Evolutionary conservation across 2,113 vertebrate species (phyloP).

Genomic region (Morone saxatilis): DNA sequence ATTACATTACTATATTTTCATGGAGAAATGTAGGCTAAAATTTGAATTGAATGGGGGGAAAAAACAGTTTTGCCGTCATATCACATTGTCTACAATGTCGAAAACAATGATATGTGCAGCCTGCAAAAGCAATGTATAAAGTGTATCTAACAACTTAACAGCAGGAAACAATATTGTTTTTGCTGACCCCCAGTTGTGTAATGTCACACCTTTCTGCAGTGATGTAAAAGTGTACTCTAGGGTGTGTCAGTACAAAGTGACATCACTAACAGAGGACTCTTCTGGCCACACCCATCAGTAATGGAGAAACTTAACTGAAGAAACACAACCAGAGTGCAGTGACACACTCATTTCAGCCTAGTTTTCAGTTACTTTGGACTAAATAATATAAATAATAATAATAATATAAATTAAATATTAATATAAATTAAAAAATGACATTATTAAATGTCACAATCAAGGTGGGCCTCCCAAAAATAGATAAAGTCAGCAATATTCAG

Average conservation of each 20-base stretch:
- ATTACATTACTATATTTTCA: not conserved
- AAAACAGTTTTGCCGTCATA: not conserved
- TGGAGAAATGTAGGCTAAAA: not conserved
- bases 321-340: not conserved
- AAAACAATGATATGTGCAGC: no score
- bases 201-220: not conserved
- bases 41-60: no score
- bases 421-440: not conserved
- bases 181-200: not conserved
- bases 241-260: not conserved
- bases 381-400: no score
- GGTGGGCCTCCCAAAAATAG: not conserved
- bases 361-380: no score
- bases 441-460: not conserved
- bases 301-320: not conserved
- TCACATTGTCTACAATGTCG: not conserved
- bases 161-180: no score
- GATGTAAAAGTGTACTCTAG: not conserved
- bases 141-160: not conserved
- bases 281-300: not conserved
- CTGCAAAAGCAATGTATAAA: not conserved
- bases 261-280: not conserved
- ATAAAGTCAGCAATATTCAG: slow-evolving; percentile 11
- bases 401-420: no score
- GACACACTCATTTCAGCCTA: no score